phyloP scores from a whole-genome alignment of 2,888 invertebrate species.

The Rhagonycha lutea region DNA sequence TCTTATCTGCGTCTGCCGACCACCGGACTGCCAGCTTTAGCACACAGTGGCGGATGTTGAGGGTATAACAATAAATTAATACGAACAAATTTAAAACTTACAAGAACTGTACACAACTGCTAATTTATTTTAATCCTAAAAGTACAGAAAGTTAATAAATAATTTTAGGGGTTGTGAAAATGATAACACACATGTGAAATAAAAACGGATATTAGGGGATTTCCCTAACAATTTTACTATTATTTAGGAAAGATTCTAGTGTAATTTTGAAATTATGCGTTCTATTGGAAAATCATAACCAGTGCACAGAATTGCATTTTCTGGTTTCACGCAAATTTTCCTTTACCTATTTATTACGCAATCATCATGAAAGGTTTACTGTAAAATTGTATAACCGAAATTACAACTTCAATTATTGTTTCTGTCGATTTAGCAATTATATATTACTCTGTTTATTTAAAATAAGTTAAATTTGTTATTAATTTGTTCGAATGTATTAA shows the following conservation, averaged over 20 bases:
- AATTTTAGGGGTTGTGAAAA: no score
- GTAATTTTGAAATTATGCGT: no score
- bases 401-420: neutral
- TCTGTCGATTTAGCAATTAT: no score
- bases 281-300: neutral
- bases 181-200: no score
- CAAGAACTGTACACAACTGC: neutral
- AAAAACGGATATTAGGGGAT: neutral
- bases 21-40: constrained; percentile 38
- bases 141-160: neutral
- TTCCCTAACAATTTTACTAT: neutral
- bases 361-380: neutral
- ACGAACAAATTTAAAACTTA: neutral
- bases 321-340: neutral
- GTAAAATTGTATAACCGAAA: neutral
- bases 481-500: neutral
- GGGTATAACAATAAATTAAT: constrained; percentile 5
- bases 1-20: constrained; percentile 43
- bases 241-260: neutral
- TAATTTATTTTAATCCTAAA: neutral
- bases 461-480: neutral
- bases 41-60: constrained; percentile 25
- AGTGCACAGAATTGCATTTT: neutral
- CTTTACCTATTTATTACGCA: neutral
- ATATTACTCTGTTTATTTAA: neutral